These are phyloP conservation scores for Grantiella picta DNA, from an alignment of 2,113 vertebrate species.

Conservation along the genomic window DNA sequence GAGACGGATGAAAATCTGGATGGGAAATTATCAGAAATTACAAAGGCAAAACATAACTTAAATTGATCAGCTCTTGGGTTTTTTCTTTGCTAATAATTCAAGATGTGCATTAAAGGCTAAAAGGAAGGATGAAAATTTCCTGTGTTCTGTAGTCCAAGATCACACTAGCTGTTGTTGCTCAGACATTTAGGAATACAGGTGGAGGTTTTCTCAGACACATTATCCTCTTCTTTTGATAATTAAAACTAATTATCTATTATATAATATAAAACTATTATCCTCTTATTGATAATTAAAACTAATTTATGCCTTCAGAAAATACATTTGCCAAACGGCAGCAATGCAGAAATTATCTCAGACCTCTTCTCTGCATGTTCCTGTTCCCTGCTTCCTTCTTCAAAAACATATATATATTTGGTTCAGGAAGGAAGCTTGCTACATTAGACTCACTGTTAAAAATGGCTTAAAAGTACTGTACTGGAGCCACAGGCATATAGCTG, in stretches of 20 bases:
- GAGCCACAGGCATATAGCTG: not conserved
- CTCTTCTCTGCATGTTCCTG: rapidly evolving
- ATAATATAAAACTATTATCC: not conserved
- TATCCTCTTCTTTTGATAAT: not conserved
- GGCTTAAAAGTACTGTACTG: not conserved
- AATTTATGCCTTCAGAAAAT: not conserved
- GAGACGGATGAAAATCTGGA: not conserved
- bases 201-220: not conserved
- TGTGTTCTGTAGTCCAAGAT: not conserved
- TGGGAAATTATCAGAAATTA: not conserved
- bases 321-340: not conserved
- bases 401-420: not conserved
- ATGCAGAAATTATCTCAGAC: not conserved
- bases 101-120: not conserved
- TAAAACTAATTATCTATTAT: not conserved
- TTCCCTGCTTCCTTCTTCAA: not conserved
- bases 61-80: not conserved
- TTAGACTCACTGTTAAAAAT: not conserved
- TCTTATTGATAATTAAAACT: not conserved
- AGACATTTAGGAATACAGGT: not conserved
- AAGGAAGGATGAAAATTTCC: not conserved
- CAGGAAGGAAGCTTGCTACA: not conserved
- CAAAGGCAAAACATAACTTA: not conserved
- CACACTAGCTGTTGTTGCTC: not conserved
- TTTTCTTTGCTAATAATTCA: not conserved